These are phyloP conservation scores for Cinara cedri DNA, from an alignment of 2,888 invertebrate genomes.

Conservation along the genomic window DNA sequence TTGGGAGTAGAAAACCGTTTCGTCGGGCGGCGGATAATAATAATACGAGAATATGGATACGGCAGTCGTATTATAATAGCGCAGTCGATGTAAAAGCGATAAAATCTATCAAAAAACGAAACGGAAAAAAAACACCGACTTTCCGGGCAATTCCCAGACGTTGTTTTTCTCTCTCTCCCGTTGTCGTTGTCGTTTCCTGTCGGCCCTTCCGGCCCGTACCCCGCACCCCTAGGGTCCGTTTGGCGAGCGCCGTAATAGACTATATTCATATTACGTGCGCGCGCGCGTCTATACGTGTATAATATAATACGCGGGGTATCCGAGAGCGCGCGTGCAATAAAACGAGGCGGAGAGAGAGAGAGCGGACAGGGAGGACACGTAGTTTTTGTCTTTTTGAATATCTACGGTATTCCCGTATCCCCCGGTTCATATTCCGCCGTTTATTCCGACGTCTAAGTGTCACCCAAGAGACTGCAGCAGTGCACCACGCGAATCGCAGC, in stretches of 20 bases:
- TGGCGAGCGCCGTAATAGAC: conserved; percentile 51
- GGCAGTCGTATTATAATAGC: background rate
- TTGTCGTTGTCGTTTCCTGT: background rate
- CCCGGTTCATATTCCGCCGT: background rate
- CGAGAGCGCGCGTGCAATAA: background rate
- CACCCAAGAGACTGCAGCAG: conserved; percentile 46
- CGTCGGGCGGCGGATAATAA: conserved; percentile 31
- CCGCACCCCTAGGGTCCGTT: conserved; percentile 48
- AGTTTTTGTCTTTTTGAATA: conserved; percentile 51
- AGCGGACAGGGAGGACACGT: background rate
- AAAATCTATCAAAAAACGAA: conserved; percentile 49
- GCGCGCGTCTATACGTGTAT: background rate
- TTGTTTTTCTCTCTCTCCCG: background rate
- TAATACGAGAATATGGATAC: too few species aligned
- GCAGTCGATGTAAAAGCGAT: conserved; percentile 52
- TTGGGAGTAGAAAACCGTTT: conserved; percentile 71
- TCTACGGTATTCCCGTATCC: background rate
- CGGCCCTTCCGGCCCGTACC: background rate
- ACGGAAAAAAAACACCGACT: background rate
- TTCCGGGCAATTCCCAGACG: conserved; percentile 42
- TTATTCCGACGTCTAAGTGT: conserved; percentile 41
- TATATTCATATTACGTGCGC: background rate
- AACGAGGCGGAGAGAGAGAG: too few species aligned
- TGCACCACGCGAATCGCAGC: too few species aligned
- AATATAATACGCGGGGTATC: conserved; percentile 1